Evolutionary conservation across 2,797 vertebrate species (phyloP).

Genomic region (Tarsius wallacei): DNA sequence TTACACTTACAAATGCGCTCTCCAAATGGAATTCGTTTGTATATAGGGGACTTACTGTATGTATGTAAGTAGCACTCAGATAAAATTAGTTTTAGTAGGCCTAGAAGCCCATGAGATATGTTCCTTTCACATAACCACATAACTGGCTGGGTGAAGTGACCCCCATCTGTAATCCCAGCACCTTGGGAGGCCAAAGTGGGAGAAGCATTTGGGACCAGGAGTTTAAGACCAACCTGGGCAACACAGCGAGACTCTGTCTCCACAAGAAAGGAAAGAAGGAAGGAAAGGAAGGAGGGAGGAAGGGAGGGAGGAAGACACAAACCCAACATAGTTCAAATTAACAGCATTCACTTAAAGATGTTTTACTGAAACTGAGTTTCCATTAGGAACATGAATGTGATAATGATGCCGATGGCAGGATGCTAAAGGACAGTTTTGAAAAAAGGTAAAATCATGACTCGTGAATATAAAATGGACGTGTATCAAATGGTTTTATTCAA

Average conservation of each 20-base stretch:
- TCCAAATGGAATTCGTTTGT: too few relatives aligned
- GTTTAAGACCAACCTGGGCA: too few relatives aligned
- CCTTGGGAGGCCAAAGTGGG: too few relatives aligned
- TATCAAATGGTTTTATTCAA: background rate
- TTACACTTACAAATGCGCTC: too few relatives aligned
- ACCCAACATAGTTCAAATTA: background rate
- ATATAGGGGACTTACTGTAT: too few relatives aligned
- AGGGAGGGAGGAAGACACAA: background rate
- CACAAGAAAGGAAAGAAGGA: too few relatives aligned
- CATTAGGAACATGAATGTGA: background rate
- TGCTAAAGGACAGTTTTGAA: background rate
- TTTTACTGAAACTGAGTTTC: background rate
- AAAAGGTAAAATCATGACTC: background rate
- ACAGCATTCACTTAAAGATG: background rate
- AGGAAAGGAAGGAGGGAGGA: too few relatives aligned
- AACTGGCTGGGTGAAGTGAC: too few relatives aligned
- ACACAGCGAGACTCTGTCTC: too few relatives aligned
- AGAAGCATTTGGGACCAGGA: too few relatives aligned
- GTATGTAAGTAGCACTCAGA: background rate
- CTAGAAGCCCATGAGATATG: background rate
- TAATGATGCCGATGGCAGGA: background rate
- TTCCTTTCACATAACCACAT: background rate
- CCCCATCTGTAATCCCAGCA: too few relatives aligned
- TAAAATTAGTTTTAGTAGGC: conserved; percentile 33
- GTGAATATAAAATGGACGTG: background rate